Conservation (phyloP, 2,113 vertebrate genomes). For the Ahaetulla prasina region DNA sequence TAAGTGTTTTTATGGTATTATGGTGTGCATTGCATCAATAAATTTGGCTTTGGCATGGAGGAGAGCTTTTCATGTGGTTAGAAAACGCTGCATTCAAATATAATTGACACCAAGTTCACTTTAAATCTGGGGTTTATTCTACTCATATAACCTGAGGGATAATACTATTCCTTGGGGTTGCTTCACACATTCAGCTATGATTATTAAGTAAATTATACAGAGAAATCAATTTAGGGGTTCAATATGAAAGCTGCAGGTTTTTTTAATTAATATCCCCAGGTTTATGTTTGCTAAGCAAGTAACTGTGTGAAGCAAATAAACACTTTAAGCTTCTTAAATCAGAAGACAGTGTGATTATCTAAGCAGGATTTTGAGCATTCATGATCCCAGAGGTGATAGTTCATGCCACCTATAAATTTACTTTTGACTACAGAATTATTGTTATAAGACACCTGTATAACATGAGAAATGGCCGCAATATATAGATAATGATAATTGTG, state of each 20-base stretch:
- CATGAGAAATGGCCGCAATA: not conserved
- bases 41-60: not conserved
- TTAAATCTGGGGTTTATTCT: not conserved
- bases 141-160: not conserved
- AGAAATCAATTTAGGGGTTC: not conserved
- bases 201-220: not conserved
- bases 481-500: not conserved
- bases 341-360: not conserved
- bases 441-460: not conserved
- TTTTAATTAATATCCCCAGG: not conserved
- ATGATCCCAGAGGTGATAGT: not conserved
- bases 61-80: not conserved
- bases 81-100: not conserved
- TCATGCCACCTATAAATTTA: not conserved
- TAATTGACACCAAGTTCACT: not conserved
- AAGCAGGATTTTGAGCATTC: not conserved
- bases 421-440: not conserved
- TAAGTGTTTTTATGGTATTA: not conserved
- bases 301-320: not conserved
- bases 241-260: not conserved
- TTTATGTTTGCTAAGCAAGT: not conserved
- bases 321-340: not conserved
- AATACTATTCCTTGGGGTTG: not conserved
- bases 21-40: not conserved
- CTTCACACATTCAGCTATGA: not conserved